Percentiles rank a stretch among this genome's conserved stretches.
These are phyloP conservation scores for Melanotaenia maccullochi DNA, from an alignment of 2,797 vertebrate genomes.

Conservation along the genomic window DNA sequence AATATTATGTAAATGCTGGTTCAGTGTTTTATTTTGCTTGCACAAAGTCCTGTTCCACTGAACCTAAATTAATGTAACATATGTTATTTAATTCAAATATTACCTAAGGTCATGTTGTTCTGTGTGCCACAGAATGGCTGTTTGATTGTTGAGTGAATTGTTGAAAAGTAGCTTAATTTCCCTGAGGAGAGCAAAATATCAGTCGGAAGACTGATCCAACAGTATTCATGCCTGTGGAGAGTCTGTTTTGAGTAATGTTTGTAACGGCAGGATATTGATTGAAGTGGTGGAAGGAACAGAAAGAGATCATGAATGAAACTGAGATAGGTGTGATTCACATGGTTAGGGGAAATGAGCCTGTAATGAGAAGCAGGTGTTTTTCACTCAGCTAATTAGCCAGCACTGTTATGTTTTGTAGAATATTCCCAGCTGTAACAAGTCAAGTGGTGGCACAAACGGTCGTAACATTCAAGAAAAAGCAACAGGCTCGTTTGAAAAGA, in stretches of 20 bases:
- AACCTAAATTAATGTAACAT: conserved; percentile 28
- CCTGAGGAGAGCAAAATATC: conserved; percentile 57
- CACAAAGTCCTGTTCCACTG: conserved; percentile 1
- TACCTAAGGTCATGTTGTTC: conserved; percentile 21
- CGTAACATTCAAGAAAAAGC: not conserved
- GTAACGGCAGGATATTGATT: conserved; percentile 6
- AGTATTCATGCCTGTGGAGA: conserved; percentile 11
- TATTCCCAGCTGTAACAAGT: not conserved
- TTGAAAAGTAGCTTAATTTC: conserved; percentile 56
- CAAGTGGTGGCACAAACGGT: not conserved
- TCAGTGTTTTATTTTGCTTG: not conserved
- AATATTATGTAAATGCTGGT: not conserved
- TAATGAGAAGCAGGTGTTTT: conserved; percentile 29
- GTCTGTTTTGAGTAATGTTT: conserved; percentile 26
- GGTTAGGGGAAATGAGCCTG: not conserved
- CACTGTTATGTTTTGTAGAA: not conserved
- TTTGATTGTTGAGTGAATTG: conserved; percentile 47
- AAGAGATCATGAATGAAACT: conserved; percentile 10
- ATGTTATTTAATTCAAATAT: conserved; percentile 1
- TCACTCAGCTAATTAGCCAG: not conserved
- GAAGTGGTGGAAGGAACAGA: conserved; percentile 6
- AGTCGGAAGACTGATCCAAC: conserved; percentile 13
- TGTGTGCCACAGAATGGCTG: conserved; percentile 31
- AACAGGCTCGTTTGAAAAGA: conserved; percentile 9
- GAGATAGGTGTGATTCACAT: not conserved